A percentile compares a stretch with the other conserved stretches of the same genome.
phyloP scores from a whole-genome alignment of 2,113 vertebrate genomes.

The Chlorodrepanis virens region DNA sequence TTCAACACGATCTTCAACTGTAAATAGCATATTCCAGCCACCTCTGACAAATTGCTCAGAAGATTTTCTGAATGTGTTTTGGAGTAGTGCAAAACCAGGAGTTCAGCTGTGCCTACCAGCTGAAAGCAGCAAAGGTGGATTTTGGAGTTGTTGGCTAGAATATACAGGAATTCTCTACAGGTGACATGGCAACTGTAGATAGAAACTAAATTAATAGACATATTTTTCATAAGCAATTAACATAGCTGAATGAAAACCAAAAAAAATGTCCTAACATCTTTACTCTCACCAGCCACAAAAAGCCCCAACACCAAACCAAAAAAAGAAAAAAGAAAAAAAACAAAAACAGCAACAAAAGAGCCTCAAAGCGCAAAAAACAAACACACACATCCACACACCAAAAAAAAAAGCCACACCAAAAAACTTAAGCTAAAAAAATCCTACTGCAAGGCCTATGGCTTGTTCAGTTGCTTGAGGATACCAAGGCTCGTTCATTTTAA shows the following conservation, averaged over 20 bases:
- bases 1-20: background rate
- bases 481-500: background rate
- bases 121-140: background rate
- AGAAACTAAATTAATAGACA: background rate
- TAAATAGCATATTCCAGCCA: background rate
- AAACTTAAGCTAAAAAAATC: background rate
- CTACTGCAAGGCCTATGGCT: background rate
- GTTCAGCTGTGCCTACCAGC: background rate
- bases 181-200: background rate
- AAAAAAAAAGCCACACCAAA: background rate
- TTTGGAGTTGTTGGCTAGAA: background rate
- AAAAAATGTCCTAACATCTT: background rate
- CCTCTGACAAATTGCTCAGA: background rate
- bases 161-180: background rate
- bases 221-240: background rate
- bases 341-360: background rate
- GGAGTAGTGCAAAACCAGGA: background rate
- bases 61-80: background rate
- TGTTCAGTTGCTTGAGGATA: background rate
- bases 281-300: background rate
- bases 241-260: background rate
- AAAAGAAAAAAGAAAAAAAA: background rate
- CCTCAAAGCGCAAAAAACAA: background rate
- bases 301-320: too few species aligned
- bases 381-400: accelerated